Conservation (phyloP, 1,140 invertebrate genomes). For the Caenorhabditis inopinata region DNA sequence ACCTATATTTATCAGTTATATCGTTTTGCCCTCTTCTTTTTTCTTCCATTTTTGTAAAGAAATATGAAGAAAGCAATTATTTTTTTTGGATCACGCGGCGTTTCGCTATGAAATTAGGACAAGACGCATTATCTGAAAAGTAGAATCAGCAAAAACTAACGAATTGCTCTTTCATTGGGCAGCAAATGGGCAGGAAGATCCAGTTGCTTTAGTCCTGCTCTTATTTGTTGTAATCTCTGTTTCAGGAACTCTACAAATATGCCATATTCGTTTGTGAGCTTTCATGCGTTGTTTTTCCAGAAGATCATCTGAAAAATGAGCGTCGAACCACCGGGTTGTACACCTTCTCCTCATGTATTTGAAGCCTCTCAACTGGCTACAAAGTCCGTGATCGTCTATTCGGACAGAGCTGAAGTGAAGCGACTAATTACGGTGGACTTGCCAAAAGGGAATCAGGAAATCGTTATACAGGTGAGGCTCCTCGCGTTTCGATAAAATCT, state of each 20-base stretch:
- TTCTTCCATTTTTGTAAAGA: too few species aligned
- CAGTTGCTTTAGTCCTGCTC: too few species aligned
- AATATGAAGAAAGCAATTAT: too few species aligned
- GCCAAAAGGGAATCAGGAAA: constrained; percentile 50
- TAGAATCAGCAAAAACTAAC: too few species aligned
- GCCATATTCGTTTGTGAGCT: not conserved
- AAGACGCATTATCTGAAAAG: too few species aligned
- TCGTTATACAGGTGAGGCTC: constrained; percentile 56
- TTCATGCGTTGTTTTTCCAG: not conserved
- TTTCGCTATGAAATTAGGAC: too few species aligned
- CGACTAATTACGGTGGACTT: constrained; percentile 52
- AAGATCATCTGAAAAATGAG: not conserved
- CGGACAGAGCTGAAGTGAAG: constrained; percentile 63
- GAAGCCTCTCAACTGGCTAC: constrained; percentile 55
- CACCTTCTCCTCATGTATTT: constrained; percentile 37
- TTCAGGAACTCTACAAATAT: not conserved
- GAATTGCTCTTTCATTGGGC: too few species aligned
- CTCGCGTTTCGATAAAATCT: too few species aligned
- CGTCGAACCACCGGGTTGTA: constrained; percentile 14
- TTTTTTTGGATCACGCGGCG: too few species aligned
- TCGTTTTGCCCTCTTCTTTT: too few species aligned
- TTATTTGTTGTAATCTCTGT: not conserved
- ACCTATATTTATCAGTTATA: too few species aligned
- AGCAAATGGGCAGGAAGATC: too few species aligned
- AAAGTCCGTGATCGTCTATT: constrained; percentile 61